These are phyloP conservation scores for Pomacea canaliculata DNA, from an alignment of 2,888 invertebrate species.

Conservation along the genomic window DNA sequence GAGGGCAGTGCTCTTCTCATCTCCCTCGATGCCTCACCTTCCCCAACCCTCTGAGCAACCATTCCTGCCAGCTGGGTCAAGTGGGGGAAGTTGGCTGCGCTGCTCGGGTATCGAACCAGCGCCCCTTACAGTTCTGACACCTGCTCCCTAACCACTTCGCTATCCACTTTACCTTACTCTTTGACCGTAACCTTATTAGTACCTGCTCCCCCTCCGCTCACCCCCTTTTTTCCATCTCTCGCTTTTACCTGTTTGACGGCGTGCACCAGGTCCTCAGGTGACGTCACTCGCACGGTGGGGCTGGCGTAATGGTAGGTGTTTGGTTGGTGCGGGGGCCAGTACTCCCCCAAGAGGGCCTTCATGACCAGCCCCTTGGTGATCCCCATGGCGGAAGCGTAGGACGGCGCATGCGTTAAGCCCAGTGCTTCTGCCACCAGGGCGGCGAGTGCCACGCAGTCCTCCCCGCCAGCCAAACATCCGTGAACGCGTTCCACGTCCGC, in stretches of 20 bases:
- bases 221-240: no score
- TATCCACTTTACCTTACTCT: no score
- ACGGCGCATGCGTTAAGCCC: slow-evolving; percentile 27
- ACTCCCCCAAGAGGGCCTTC: background rate
- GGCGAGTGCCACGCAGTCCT: slow-evolving; percentile 48
- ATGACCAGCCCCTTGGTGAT: background rate
- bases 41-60: no score
- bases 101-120: no score
- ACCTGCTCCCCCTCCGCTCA: no score
- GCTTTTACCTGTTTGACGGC: background rate
- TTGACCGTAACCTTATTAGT: no score
- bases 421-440: slow-evolving; percentile 40
- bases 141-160: no score
- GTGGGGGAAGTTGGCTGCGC: no score
- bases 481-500: slow-evolving; percentile 32
- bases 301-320: background rate
- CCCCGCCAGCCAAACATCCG: slow-evolving; percentile 53
- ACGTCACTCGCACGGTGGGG: background rate
- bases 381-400: background rate
- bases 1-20: no score
- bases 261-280: background rate
- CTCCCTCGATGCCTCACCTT: no score
- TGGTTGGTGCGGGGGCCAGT: background rate
- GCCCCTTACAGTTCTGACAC: no score
- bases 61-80: no score